Base-by-base conservation (phyloP, 1,140 invertebrate species). In the Macrostomum lignano region DNA sequence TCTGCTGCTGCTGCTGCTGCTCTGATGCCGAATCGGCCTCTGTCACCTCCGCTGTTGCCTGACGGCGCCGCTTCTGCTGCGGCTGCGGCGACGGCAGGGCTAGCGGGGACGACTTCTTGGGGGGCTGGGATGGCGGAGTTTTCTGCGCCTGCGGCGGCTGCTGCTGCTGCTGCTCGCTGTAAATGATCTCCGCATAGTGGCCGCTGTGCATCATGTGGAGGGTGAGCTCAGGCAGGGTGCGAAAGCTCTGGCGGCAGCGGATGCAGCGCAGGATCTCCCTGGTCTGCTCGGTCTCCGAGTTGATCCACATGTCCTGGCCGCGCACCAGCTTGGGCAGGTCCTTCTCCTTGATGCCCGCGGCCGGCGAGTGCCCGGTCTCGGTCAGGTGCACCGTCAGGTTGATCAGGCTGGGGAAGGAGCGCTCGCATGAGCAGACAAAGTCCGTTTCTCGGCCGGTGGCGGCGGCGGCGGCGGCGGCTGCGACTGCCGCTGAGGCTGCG, bases 141-240 rank as follows among this genome's bases (percentile, higher is more conserved):
- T n/a, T n/a, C n/a, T n/a, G n/a, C n/a, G n/a, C n/a, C n/a, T n/a
- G n/a, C n/a, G n/a, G n/a, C n/a, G n/a, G n/a, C n/a, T n/a, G n/a
- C n/a, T n/a, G n/a, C n/a, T n/a, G n/a, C n/a, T n/a, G n/a, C n/a
- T n/a, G n/a, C n/a, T 53, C 52, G 13, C 48, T 45, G 38, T 49
- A 51, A 11, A 55, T 48, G 23, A 57, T 52, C 36, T 93, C 91
- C 0, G 81, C 88, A 53, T 93, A 93, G 49, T 94, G 86, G 48
- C 91, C 81, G 7, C 82, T 93, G 48, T 91, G 73, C 51, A 91
- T 79, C 86, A 94, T 94, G 49, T 93, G 84, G 39, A 73, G 76
- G 0, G 82, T 93, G 73, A 94, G 81, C 60, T 93, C 78, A 3
- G 82, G 82, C 28, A 94, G 56, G 0, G 79, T 64, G 40, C 81